Evolutionary conservation across 1,140 invertebrate species (phyloP).

Genomic region (Sitophilus oryzae): DNA sequence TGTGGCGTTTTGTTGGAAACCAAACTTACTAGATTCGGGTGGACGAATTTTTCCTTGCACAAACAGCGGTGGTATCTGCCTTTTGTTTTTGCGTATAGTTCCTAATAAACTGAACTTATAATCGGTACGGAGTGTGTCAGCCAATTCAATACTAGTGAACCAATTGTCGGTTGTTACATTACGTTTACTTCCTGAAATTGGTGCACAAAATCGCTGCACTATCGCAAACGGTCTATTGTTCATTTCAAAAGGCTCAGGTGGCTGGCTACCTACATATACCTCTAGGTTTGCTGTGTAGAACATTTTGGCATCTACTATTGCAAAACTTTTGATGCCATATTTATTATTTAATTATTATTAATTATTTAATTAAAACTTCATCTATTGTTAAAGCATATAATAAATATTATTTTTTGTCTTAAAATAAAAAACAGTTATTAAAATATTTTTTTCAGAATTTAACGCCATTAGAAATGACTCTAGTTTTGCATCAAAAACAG

Average conservation of each 20-base stretch:
- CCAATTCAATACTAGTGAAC: too few relatives aligned
- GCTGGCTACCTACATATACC: background rate
- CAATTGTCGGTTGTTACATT: too few relatives aligned
- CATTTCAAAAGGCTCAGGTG: background rate
- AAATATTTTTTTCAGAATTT: too few relatives aligned
- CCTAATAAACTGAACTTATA: too few relatives aligned
- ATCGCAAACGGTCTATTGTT: background rate
- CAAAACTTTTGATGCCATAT: background rate
- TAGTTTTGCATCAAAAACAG: too few relatives aligned
- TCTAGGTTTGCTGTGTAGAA: background rate
- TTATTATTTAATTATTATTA: too few relatives aligned
- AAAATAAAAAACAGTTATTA: too few relatives aligned
- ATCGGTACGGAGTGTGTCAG: too few relatives aligned
- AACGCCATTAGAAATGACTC: too few relatives aligned
- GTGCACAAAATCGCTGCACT: background rate
- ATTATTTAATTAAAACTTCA: too few relatives aligned
- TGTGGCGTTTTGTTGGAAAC: constrained; percentile 23
- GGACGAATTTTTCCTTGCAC: background rate
- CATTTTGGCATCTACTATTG: background rate
- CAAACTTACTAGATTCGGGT: constrained; percentile 26
- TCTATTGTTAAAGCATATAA: too few relatives aligned
- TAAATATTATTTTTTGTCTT: too few relatives aligned
- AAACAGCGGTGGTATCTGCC: constrained; percentile 1
- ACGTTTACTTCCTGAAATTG: background rate
- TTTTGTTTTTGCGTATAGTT: constrained; percentile 13